Percentiles rank a stretch among this genome's conserved stretches.
phyloP scores from a whole-genome alignment of 1,140 invertebrate genomes.

The Drosophila pseudoananassae region DNA sequence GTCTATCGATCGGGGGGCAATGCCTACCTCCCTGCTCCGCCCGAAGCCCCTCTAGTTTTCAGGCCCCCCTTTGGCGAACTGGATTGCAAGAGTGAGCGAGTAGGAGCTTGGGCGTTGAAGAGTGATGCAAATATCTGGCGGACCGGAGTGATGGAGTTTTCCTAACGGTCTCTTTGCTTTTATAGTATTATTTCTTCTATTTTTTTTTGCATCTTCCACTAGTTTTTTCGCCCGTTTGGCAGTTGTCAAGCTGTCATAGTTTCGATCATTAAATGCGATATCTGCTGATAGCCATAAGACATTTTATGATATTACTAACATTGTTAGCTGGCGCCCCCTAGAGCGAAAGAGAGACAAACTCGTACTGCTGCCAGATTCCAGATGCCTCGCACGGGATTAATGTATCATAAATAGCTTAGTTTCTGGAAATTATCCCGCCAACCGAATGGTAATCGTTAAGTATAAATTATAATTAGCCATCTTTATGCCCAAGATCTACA shows the following conservation, averaged over 20 bases:
- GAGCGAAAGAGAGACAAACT: constrained; percentile 38
- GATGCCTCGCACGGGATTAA: constrained; percentile 29
- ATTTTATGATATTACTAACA: constrained; percentile 77
- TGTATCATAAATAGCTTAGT: constrained; percentile 56
- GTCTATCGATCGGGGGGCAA: constrained; percentile 54
- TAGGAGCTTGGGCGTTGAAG: neutral
- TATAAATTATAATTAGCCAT: constrained; percentile 58
- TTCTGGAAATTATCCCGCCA: constrained; percentile 38
- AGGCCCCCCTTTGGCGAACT: constrained; percentile 11
- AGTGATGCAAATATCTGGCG: constrained; percentile 14
- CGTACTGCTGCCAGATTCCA: constrained; percentile 1
- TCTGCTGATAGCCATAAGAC: constrained; percentile 78
- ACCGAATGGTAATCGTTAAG: constrained; percentile 30
- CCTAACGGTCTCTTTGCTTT: constrained; percentile 21
- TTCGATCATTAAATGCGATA: constrained; percentile 77
- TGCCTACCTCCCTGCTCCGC: constrained; percentile 14
- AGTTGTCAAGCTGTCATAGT: constrained; percentile 74
- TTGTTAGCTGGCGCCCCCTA: constrained; percentile 58
- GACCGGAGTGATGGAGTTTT: constrained; percentile 35
- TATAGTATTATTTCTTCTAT: neutral
- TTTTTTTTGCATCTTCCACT: constrained; percentile 23
- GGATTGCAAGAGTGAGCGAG: constrained; percentile 25
- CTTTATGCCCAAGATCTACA: constrained; percentile 46
- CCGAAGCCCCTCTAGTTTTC: constrained; percentile 8
- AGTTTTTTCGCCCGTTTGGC: constrained; percentile 57